Conservation (phyloP, 2,888 invertebrate genomes). For the Andrena praecox region DNA sequence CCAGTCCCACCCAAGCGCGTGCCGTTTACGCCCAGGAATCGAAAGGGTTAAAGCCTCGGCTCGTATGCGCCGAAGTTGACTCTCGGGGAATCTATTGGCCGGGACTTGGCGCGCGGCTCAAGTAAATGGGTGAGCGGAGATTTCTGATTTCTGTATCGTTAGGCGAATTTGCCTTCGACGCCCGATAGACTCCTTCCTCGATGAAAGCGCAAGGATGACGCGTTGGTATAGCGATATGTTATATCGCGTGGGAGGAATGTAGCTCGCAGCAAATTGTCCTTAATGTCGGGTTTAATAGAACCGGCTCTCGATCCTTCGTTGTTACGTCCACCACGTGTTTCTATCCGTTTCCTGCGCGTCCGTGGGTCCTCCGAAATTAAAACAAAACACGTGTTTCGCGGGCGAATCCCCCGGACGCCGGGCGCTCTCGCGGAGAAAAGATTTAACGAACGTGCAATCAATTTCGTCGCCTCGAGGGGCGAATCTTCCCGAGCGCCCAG, state of each 20-base stretch:
- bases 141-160: too few relatives aligned
- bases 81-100: slow-evolving; percentile 2
- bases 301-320: background rate
- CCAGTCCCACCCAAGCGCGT: slow-evolving; percentile 83
- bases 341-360: background rate
- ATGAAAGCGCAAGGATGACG: too few relatives aligned
- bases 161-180: too few relatives aligned
- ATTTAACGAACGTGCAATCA: slow-evolving; percentile 48
- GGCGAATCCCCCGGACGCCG: background rate
- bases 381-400: slow-evolving; percentile 3
- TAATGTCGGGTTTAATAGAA: background rate
- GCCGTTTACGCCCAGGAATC: slow-evolving; percentile 82
- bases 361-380: slow-evolving; percentile 9
- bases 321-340: background rate
- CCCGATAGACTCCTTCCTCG: too few relatives aligned
- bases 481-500: slow-evolving; percentile 60
- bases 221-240: too few relatives aligned
- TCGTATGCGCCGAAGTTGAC: background rate
- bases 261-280: background rate
- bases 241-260: background rate
- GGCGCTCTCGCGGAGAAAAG: slow-evolving; percentile 10
- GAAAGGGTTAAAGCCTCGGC: slow-evolving; percentile 53
- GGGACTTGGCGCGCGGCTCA: too few relatives aligned
- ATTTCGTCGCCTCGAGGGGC: slow-evolving; percentile 43
- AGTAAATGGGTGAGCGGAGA: too few relatives aligned